Percentiles rank a stretch among this genome's conserved stretches.
Conservation (phyloP, 2,888 invertebrate species). For the Thymelicus acteon region DNA sequence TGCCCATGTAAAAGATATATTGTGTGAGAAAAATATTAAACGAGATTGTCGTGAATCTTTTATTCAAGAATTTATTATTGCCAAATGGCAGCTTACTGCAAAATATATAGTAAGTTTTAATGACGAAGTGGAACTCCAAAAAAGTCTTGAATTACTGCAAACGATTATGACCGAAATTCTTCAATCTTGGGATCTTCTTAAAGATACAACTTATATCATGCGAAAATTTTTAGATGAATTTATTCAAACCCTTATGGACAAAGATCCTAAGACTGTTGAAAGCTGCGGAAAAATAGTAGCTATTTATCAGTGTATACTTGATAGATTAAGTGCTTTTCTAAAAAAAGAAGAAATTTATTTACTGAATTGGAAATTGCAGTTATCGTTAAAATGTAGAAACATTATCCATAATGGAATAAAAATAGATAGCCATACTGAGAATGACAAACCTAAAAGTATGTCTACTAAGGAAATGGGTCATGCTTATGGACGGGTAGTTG, state of each 20-base stretch:
- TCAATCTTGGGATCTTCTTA: neutral
- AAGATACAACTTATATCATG: neutral
- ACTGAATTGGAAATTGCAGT: constrained; percentile 4
- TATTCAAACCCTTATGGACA: constrained; percentile 3
- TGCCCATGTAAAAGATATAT: constrained; percentile 45
- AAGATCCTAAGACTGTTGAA: constrained; percentile 6
- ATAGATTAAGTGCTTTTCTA: neutral
- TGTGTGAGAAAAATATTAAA: neutral
- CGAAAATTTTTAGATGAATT: constrained; percentile 5
- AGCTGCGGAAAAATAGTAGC: constrained; percentile 1
- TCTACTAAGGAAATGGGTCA: neutral
- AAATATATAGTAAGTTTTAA: constrained; percentile 40
- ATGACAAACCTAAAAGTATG: neutral
- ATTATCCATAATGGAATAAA: neutral
- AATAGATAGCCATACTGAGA: neutral
- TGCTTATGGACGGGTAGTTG: neutral
- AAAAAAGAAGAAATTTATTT: constrained; percentile 15
- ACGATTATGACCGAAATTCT: constrained; percentile 46
- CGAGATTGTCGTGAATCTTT: neutral
- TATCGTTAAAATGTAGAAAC: neutral
- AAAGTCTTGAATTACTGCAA: constrained; percentile 20
- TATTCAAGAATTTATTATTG: constrained; percentile 41
- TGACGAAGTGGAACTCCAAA: constrained; percentile 21
- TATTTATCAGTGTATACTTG: constrained; percentile 9
- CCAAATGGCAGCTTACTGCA: constrained; percentile 50